phyloP scores from a whole-genome alignment of 1,140 invertebrate species.

The Eufriesea mexicana region DNA sequence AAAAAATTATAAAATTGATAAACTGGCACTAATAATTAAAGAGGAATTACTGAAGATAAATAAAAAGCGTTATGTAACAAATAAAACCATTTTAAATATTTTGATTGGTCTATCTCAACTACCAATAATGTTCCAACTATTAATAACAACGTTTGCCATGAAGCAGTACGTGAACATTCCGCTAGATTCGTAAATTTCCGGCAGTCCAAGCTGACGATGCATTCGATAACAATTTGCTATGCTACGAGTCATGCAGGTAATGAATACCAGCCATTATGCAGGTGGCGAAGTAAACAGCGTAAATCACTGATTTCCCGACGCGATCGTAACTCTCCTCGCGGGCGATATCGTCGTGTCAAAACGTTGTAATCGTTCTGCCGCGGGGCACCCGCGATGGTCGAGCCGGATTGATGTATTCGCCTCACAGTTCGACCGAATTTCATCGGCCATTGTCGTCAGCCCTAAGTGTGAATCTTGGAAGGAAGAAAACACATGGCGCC shows the following conservation, averaged over 20 bases:
- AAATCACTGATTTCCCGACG: conserved; percentile 18
- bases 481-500: background rate
- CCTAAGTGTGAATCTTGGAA: background rate
- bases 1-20: too few relatives aligned
- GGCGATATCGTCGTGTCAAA: conserved; percentile 5
- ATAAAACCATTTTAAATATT: too few relatives aligned
- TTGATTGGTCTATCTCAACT: too few relatives aligned
- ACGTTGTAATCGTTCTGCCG: background rate
- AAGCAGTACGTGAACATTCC: background rate
- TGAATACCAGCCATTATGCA: conserved; percentile 25
- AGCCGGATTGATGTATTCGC: background rate
- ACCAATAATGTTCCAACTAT: too few relatives aligned
- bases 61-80: too few relatives aligned
- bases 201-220: background rate
- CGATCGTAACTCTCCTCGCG: background rate
- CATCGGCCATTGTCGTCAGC: background rate
- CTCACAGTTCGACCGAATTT: background rate
- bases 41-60: too few relatives aligned
- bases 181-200: background rate
- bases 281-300: conserved; percentile 31
- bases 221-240: conserved; percentile 22
- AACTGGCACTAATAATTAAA: too few relatives aligned
- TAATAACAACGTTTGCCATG: background rate
- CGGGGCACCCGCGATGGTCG: background rate
- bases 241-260: conserved; percentile 1